Evolutionary conservation across 2,888 invertebrate species (phyloP), one percentile per base, ranked within the genome.

Genomic region (Agriopis marginaria): DNA sequence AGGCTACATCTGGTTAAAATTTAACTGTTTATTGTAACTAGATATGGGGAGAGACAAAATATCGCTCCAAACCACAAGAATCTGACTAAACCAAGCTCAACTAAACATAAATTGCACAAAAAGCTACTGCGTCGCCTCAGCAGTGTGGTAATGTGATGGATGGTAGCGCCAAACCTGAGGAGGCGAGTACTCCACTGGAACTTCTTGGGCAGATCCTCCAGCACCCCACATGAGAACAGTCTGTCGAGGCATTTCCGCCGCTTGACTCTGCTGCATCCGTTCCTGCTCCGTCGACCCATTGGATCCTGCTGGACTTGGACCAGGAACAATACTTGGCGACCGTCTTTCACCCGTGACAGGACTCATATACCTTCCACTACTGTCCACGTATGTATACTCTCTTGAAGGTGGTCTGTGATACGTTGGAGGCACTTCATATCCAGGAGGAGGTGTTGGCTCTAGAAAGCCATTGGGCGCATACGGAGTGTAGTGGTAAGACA

Each of bases 161-260:
- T 91, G 91, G 86, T 94, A 94, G 75, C 94, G 90, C 94, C 94
- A 94, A 89, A 93, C 93, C 93, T 94, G 94, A 3, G 94, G 93
- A 40, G 94, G 93, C 61, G 93, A 93, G 83, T 93, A 94, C 72
- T 93, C 93, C 79, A 90, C 89, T 7, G 92, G 90, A 9, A 89
- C 91, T 69, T 93, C 93, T 72, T 92, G 93, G 78, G 94, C 88
- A 1, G 90, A 74, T 3, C 91, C 92, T 72, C 91, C 95, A 72
- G 96, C 95, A 32, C 98, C 98, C 98, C 98, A 98, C 98, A 98
- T 98, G 54, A 98, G 95, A 64, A 98, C 98, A 11, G 98, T 98
- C 90, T 98, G 98, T 55, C 98, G 94, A 0, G 97, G 96, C 76
- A 96, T 94, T 80, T 96, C 96, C 65, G 95, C 92, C 12, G 91